phyloP scores from a whole-genome alignment of 2,888 invertebrate genomes.

The Drosophila barbarae region DNA sequence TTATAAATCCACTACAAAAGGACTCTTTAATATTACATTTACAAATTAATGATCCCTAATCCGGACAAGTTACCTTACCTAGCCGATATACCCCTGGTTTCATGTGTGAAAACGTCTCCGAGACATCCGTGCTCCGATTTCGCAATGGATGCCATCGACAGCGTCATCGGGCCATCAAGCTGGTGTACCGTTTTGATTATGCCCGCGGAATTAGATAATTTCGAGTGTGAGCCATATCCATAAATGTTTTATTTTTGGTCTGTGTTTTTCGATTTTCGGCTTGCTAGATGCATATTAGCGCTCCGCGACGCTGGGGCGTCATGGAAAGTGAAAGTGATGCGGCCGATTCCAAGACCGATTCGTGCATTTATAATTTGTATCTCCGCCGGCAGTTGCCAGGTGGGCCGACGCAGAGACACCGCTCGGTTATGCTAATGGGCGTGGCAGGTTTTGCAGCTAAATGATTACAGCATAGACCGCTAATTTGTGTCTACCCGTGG shows the following conservation, averaged over 20 bases:
- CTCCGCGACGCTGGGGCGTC: constrained; percentile 28
- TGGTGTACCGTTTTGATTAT: constrained; percentile 53
- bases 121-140: constrained; percentile 43
- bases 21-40: neutral
- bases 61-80: neutral
- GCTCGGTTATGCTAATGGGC: constrained; percentile 44
- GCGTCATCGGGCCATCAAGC: constrained; percentile 27
- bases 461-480: constrained; percentile 42
- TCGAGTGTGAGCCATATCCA: constrained; percentile 41
- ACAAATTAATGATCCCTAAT: too few species aligned
- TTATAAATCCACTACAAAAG: neutral
- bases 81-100: constrained; percentile 13
- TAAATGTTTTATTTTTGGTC: constrained; percentile 32
- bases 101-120: constrained; percentile 14
- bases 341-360: constrained; percentile 42
- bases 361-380: constrained; percentile 69
- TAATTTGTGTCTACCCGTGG: constrained; percentile 33
- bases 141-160: constrained; percentile 34
- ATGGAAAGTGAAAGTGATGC: constrained; percentile 66
- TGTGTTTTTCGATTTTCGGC: constrained; percentile 26
- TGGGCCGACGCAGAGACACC: constrained; percentile 19
- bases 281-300: constrained; percentile 57
- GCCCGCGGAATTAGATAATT: constrained; percentile 65
- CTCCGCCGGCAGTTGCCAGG: constrained; percentile 46
- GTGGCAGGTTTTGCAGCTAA: constrained; percentile 42